phyloP scores from a whole-genome alignment of 2,888 invertebrate species.

The Troilus luridus region DNA sequence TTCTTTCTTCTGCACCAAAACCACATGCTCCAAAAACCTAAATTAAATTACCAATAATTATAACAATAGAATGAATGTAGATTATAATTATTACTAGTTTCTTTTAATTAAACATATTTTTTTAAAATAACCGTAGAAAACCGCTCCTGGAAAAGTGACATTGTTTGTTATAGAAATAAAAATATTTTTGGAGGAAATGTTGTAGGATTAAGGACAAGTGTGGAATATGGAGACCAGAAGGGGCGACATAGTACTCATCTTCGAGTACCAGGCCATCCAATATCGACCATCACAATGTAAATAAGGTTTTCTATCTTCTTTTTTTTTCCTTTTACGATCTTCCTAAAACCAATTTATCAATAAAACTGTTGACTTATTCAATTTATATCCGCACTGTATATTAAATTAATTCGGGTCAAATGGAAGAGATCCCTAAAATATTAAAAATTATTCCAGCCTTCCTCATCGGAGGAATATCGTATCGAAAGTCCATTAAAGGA shows the following conservation, averaged over 20 bases:
- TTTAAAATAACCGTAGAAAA: not conserved
- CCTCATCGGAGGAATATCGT: not conserved
- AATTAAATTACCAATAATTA: no score
- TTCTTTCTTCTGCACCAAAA: no score
- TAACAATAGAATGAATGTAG: no score
- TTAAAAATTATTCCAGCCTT: not conserved
- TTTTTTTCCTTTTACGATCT: not conserved
- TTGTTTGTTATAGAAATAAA: slow-evolving; percentile 15
- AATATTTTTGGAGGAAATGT: slow-evolving; percentile 27
- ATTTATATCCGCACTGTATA: not conserved
- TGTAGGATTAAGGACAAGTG: slow-evolving; percentile 37
- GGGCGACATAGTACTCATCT: not conserved
- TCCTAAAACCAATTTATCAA: slow-evolving; percentile 9
- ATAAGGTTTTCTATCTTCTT: not conserved
- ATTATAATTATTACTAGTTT: no score
- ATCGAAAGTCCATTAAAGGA: not conserved
- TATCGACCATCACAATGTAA: not conserved
- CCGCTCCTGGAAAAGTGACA: not conserved
- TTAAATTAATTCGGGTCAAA: not conserved
- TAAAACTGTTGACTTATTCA: slow-evolving; percentile 8
- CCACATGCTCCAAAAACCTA: no score
- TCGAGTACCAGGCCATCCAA: slow-evolving; percentile 25
- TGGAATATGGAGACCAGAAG: not conserved
- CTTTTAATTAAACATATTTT: no score
- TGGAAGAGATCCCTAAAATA: not conserved